Conservation (phyloP, 2,113 vertebrate species). For the Alosa alosa region DNA sequence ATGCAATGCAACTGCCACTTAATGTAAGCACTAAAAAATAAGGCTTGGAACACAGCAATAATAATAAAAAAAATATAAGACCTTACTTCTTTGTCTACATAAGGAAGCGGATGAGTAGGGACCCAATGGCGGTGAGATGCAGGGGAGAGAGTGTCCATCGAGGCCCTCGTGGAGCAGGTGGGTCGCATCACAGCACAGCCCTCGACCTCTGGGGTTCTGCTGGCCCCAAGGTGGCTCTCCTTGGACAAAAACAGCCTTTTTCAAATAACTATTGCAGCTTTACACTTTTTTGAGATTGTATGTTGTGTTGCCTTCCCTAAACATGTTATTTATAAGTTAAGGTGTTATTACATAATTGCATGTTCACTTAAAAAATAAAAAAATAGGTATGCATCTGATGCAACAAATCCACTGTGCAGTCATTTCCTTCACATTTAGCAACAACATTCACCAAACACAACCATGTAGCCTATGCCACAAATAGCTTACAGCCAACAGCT, state of each 20-base stretch:
- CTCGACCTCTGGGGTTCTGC: slow-evolving; percentile 45
- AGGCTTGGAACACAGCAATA: neutral
- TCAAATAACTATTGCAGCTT: neutral
- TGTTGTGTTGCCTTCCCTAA: neutral
- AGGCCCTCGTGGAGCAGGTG: slow-evolving; percentile 49
- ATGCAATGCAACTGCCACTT: neutral
- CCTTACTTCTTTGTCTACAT: slow-evolving; percentile 60
- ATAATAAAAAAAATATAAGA: neutral
- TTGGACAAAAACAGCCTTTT: neutral
- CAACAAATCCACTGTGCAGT: neutral
- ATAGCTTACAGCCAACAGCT: neutral
- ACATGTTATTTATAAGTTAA: neutral
- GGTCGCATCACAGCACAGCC: slow-evolving; percentile 59
- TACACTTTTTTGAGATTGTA: neutral
- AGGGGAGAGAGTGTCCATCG: slow-evolving; percentile 45
- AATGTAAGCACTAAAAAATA: neutral
- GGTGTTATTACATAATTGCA: neutral
- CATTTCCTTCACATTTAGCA: neutral
- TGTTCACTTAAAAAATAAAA: neutral
- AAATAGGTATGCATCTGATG: neutral
- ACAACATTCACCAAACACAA: neutral
- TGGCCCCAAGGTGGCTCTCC: slow-evolving; percentile 60
- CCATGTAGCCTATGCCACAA: neutral
- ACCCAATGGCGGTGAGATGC: slow-evolving; percentile 54
- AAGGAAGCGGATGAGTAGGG: slow-evolving; percentile 49